phyloP scores from a whole-genome alignment of 1,140 invertebrate species.

The Heterodera schachtii region DNA sequence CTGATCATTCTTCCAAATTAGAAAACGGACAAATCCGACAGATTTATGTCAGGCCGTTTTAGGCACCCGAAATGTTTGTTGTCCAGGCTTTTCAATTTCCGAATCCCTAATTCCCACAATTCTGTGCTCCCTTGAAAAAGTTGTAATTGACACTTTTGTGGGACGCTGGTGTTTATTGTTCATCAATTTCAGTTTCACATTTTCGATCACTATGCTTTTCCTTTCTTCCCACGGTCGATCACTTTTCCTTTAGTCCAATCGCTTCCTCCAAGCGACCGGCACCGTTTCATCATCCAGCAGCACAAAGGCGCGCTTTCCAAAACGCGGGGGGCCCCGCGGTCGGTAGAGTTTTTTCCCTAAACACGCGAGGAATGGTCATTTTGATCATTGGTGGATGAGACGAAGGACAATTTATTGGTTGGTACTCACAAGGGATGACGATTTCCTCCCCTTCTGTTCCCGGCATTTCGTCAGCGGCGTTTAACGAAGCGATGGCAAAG shows the following conservation, averaged over 20 bases:
- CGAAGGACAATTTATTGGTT: not conserved
- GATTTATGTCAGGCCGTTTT: too few relatives aligned
- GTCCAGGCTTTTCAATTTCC: too few relatives aligned
- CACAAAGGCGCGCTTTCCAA: slow-evolving; percentile 23
- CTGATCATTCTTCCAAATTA: too few relatives aligned
- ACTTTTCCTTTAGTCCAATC: slow-evolving; percentile 11
- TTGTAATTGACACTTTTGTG: too few relatives aligned
- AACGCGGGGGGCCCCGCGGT: slow-evolving; percentile 26
- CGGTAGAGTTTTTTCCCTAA: slow-evolving; percentile 28
- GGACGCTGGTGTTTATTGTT: too few relatives aligned
- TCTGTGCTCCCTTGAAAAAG: too few relatives aligned
- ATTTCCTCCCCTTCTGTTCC: slow-evolving; percentile 16
- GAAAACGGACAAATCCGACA: too few relatives aligned
- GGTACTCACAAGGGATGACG: slow-evolving; percentile 22
- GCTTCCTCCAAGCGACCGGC: slow-evolving; percentile 15
- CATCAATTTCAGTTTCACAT: not conserved
- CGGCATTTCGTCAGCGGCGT: not conserved
- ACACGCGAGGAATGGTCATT: not conserved
- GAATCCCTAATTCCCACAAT: too few relatives aligned
- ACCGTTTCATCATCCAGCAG: slow-evolving; percentile 16
- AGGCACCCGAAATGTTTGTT: too few relatives aligned
- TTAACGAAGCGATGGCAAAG: not conserved
- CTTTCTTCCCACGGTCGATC: not conserved
- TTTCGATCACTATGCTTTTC: not conserved
- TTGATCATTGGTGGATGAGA: too few relatives aligned